Evolutionary conservation across 2,888 invertebrate species (phyloP).

Genomic region (Hydriomena furcata): DNA sequence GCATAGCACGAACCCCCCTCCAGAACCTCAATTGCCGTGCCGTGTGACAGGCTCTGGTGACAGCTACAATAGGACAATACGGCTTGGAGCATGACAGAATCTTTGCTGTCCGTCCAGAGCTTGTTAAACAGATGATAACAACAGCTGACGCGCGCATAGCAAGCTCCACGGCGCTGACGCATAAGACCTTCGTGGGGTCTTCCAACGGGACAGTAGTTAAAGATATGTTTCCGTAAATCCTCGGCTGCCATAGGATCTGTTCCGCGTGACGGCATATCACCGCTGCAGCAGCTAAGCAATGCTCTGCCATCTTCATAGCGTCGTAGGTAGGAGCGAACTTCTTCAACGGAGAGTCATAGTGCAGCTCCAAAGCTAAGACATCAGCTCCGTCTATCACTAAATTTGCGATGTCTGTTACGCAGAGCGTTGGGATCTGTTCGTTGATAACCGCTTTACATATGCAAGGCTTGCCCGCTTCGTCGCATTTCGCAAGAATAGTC

Average conservation of each 20-base stretch:
- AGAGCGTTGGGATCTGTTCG: slow-evolving; percentile 90
- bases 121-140: slow-evolving; percentile 90
- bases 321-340: slow-evolving; percentile 62
- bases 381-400: slow-evolving; percentile 95
- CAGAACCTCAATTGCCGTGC: slow-evolving; percentile 85
- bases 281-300: slow-evolving; percentile 87
- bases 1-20: slow-evolving; percentile 78
- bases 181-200: slow-evolving; percentile 80
- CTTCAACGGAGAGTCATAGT: slow-evolving; percentile 70
- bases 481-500: slow-evolving; percentile 92
- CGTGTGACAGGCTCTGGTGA: slow-evolving; percentile 87
- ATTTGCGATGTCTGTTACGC: slow-evolving; percentile 95
- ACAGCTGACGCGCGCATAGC: slow-evolving; percentile 64
- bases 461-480: slow-evolving; percentile 92
- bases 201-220: slow-evolving; percentile 82
- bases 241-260: slow-evolving; percentile 91
- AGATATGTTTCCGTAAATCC: slow-evolving; percentile 89
- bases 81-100: slow-evolving; percentile 87
- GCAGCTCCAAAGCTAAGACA: slow-evolving; percentile 90
- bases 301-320: slow-evolving; percentile 79
- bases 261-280: slow-evolving; percentile 94
- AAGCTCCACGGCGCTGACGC: slow-evolving; percentile 69
- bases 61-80: slow-evolving; percentile 89
- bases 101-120: slow-evolving; percentile 88
- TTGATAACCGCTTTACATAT: slow-evolving; percentile 94